Percentiles rank a stretch among this genome's conserved stretches.
phyloP scores from a whole-genome alignment of 1,140 invertebrate genomes.

The Bombus consobrinus region DNA sequence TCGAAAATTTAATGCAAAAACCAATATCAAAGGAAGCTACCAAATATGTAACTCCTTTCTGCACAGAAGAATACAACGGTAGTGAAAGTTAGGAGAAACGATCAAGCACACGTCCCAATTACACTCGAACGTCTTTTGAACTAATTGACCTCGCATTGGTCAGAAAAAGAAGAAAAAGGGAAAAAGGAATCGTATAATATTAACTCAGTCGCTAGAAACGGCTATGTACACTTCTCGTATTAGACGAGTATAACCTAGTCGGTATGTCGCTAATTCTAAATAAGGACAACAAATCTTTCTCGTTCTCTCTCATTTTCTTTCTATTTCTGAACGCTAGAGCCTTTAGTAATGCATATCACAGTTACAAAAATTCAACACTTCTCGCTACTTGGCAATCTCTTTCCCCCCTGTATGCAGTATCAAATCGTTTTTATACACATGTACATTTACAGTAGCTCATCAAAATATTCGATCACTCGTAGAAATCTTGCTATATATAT shows the following conservation, averaged over 20 bases:
- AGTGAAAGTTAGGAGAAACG: background rate
- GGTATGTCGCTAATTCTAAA: background rate
- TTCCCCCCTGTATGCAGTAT: background rate
- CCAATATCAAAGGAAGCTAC: background rate
- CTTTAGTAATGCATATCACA: slow-evolving; percentile 82
- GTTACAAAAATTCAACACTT: slow-evolving; percentile 74
- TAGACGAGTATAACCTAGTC: background rate
- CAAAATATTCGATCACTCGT: background rate
- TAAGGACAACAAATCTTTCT: slow-evolving; percentile 12
- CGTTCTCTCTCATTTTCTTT: background rate
- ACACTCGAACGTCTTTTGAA: background rate
- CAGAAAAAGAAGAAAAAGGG: background rate
- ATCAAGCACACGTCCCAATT: slow-evolving; percentile 12
- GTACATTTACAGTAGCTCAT: background rate
- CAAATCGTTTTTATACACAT: background rate
- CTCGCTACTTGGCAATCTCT: slow-evolving; percentile 9
- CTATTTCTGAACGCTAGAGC: slow-evolving; percentile 63
- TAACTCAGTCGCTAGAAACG: slow-evolving; percentile 31
- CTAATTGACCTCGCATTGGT: background rate
- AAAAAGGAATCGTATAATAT: background rate
- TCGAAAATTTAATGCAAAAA: background rate
- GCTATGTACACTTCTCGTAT: slow-evolving; percentile 42
- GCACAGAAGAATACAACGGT: background rate
- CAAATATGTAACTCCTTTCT: background rate
- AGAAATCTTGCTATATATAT: background rate